A percentile compares a stretch with the other conserved stretches of the same genome.
phyloP scores from a whole-genome alignment of 2,888 invertebrate species.

The Lamproptera curius region DNA sequence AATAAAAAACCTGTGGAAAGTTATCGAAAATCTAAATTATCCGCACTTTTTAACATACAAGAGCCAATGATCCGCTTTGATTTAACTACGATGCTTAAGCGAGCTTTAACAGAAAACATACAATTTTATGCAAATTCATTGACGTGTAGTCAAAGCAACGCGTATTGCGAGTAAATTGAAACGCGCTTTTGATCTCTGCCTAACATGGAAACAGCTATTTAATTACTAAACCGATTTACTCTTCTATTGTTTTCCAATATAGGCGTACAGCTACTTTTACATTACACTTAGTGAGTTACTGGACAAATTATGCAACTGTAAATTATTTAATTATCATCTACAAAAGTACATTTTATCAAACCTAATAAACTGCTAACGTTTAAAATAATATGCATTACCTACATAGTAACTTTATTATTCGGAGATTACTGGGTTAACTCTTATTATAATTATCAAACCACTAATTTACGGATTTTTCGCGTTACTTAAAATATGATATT shows the following conservation, averaged over 20 bases:
- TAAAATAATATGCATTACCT: too few species aligned
- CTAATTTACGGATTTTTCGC: too few species aligned
- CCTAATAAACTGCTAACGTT: too few species aligned
- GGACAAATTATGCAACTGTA: too few species aligned
- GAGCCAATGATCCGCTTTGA: slow-evolving; percentile 1
- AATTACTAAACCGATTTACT: slow-evolving; percentile 14
- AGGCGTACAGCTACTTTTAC: too few species aligned
- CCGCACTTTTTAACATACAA: slow-evolving; percentile 13
- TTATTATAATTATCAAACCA: too few species aligned
- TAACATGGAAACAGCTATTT: slow-evolving; percentile 15
- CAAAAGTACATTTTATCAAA: too few species aligned
- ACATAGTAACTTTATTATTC: too few species aligned
- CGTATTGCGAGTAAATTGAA: slow-evolving; percentile 18
- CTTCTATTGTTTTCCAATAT: slow-evolving; percentile 1
- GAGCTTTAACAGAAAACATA: slow-evolving; percentile 10
- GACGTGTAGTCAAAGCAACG: slow-evolving; percentile 16
- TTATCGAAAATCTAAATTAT: slow-evolving; percentile 11
- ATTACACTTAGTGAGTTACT: too few species aligned
- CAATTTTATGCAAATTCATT: slow-evolving; percentile 12
- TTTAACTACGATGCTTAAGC: slow-evolving; percentile 7
- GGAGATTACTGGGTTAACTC: too few species aligned
- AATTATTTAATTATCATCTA: too few species aligned
- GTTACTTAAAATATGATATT: too few species aligned
- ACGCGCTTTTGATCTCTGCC: slow-evolving; percentile 17
- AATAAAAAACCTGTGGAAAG: slow-evolving; percentile 7